Evolutionary conservation across 1,140 invertebrate species (phyloP).

Genomic region (Melitaea cinxia): DNA sequence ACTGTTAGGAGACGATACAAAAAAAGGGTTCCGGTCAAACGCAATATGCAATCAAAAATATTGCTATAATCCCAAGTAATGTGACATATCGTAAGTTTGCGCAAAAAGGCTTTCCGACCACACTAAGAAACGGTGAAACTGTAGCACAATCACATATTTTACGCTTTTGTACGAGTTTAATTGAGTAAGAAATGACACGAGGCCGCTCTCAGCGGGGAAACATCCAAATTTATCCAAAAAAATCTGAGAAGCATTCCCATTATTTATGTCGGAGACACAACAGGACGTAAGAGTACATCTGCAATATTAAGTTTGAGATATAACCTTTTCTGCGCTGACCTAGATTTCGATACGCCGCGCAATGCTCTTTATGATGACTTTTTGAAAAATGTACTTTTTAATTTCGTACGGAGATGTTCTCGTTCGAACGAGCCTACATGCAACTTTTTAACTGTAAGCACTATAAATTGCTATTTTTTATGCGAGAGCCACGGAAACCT

Average conservation of each 20-base stretch:
- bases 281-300: conserved; percentile 59
- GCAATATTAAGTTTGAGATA: conserved; percentile 79
- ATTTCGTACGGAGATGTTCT: conserved; percentile 61
- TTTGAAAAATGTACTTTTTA: conserved; percentile 80
- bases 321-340: conserved; percentile 69
- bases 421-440: conserved; percentile 59
- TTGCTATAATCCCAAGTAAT: conserved; percentile 76
- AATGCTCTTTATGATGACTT: conserved; percentile 78
- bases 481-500: conserved; percentile 64
- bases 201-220: conserved; percentile 69
- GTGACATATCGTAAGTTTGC: conserved; percentile 72
- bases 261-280: conserved; percentile 71
- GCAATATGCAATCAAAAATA: conserved; percentile 70
- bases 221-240: conserved; percentile 76
- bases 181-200: conserved; percentile 72
- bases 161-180: conserved; percentile 76
- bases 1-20: conserved; percentile 26
- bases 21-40: conserved; percentile 38
- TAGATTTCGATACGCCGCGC: conserved; percentile 68
- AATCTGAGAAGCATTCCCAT: conserved; percentile 69
- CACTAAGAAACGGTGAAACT: conserved; percentile 58
- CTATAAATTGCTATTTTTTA: conserved; percentile 78
- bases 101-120: conserved; percentile 55
- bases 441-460: conserved; percentile 74
- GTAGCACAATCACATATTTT: conserved; percentile 78